Percentiles rank a stretch among this genome's conserved stretches.
phyloP scores from a whole-genome alignment of 2,888 invertebrate species.

The Drosophila tanythrix region DNA sequence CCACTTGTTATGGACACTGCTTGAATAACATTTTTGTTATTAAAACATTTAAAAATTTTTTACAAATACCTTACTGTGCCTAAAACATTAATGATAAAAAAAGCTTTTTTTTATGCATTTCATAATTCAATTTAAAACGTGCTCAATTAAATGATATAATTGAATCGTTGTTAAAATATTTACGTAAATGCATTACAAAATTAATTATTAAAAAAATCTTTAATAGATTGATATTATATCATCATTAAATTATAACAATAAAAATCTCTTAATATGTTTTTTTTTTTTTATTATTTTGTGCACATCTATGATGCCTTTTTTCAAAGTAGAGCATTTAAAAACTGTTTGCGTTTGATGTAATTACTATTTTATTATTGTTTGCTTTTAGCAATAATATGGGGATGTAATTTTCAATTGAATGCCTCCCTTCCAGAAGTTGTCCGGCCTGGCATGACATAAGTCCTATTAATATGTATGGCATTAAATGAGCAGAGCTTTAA shows the following conservation, averaged over 20 bases:
- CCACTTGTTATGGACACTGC: conserved; percentile 24
- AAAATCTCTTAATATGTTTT: neutral
- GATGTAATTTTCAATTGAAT: neutral
- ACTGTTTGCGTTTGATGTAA: conserved; percentile 1
- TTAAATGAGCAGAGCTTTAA: conserved; percentile 18
- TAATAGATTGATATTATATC: conserved; percentile 4
- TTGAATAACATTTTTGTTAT: neutral
- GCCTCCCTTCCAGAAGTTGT: neutral
- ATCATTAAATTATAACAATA: neutral
- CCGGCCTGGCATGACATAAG: conserved; percentile 4
- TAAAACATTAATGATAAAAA: neutral
- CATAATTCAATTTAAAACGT: neutral
- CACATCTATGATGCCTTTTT: neutral
- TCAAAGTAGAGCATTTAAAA: neutral
- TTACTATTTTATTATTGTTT: neutral
- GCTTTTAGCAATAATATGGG: neutral
- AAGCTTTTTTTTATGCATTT: neutral
- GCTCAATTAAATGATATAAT: neutral
- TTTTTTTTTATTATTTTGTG: neutral
- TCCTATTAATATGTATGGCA: conserved; percentile 11
- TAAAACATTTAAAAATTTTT: conserved; percentile 8
- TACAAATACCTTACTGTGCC: neutral
- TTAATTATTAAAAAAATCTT: neutral
- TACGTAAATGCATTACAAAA: neutral
- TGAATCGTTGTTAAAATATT: neutral